Percentiles rank a stretch among this genome's conserved stretches.
Evolutionary conservation across 2,888 invertebrate genomes (phyloP).

Genomic region (Lordiphosa andalusiaca): DNA sequence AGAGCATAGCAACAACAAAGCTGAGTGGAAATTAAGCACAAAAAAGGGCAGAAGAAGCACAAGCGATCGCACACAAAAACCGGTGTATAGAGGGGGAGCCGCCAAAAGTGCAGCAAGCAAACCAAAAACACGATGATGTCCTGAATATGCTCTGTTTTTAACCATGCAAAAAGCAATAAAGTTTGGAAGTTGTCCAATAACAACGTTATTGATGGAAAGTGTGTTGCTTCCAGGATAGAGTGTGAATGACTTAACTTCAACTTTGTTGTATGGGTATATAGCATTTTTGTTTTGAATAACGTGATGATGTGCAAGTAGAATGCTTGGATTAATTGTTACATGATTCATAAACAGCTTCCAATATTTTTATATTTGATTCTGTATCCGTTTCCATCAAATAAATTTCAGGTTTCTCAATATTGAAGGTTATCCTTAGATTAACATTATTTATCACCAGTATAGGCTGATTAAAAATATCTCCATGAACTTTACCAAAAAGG

Average conservation of each 20-base stretch:
- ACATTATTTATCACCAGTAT: slow-evolving; percentile 11
- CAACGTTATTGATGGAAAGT: slow-evolving; percentile 2
- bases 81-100: no score
- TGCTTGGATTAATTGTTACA: slow-evolving; percentile 8
- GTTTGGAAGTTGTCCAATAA: slow-evolving; percentile 5
- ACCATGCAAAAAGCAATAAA: no score
- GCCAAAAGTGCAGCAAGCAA: no score
- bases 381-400: slow-evolving; percentile 6
- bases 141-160: no score
- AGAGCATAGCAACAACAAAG: no score
- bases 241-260: slow-evolving; percentile 13
- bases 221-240: slow-evolving; percentile 9
- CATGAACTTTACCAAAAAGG: neutral
- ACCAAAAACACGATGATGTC: no score
- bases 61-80: no score
- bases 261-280: slow-evolving; percentile 6
- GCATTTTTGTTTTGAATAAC: slow-evolving; percentile 9
- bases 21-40: no score
- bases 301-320: slow-evolving; percentile 5
- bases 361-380: slow-evolving; percentile 6
- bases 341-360: slow-evolving; percentile 12
- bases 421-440: slow-evolving; percentile 8
- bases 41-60: no score
- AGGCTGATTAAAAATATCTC: slow-evolving; percentile 5
- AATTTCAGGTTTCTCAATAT: slow-evolving; percentile 12